A percentile compares a stretch with the other conserved stretches of the same genome.
phyloP scores from a whole-genome alignment of 2,888 invertebrate species.

The Mythimna ferrago region DNA sequence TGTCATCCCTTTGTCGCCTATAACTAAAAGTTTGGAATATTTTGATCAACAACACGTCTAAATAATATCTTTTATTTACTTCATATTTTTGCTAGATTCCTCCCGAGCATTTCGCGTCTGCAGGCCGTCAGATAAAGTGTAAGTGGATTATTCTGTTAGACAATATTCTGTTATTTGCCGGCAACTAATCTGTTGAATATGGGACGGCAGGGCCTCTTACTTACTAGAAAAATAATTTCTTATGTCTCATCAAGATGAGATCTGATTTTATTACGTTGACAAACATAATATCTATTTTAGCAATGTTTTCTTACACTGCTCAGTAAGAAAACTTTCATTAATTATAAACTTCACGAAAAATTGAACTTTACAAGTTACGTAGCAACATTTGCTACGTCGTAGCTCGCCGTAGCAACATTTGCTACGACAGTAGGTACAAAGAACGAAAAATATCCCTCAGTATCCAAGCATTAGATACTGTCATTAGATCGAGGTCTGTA shows the following conservation, averaged over 20 bases:
- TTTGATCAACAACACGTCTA: constrained; percentile 31
- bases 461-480: neutral
- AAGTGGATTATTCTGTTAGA: constrained; percentile 40
- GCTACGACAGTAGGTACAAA: constrained; percentile 12
- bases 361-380: no score
- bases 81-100: constrained; percentile 23
- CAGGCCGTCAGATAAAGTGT: constrained; percentile 27
- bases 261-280: neutral
- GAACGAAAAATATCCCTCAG: no score
- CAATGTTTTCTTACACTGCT: no score
- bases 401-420: neutral
- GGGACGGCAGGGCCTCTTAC: neutral
- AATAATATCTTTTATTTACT: constrained; percentile 28
- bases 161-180: constrained; percentile 20
- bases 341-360: neutral
- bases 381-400: no score
- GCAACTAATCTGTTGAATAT: constrained; percentile 34
- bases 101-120: constrained; percentile 22
- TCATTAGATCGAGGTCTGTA: constrained; percentile 29
- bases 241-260: neutral
- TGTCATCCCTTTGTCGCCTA: constrained; percentile 9
- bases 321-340: neutral
- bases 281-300: neutral
- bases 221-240: constrained; percentile 11
- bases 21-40: constrained; percentile 22